Evolutionary conservation across 1,140 invertebrate species (phyloP), one percentile per base, ranked within the genome.

Genomic region (Neodiprion virginianus): DNA sequence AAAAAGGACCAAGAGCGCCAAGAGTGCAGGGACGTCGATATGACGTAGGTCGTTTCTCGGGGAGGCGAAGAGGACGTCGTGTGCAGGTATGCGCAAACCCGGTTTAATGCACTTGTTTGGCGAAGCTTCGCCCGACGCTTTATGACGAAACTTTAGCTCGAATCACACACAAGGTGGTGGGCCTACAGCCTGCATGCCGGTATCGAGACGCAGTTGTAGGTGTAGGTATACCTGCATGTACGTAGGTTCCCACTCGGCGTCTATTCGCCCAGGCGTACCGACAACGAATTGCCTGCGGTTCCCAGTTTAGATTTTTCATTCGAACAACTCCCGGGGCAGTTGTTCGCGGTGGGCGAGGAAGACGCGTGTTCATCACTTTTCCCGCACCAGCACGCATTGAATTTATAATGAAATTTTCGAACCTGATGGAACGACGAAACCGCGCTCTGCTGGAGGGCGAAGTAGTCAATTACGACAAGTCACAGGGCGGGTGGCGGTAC

Each of bases 381-480:
- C 53, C 11, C 53, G 8, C 53, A 61, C n/a, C 53, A 17, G 11
- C 53, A 61, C 11, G 53, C 53, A 61, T 61, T 61, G 53, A 61
- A 61, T 61, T 61, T 17, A 61, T 61, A 61, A 61, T 8, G 53
- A 61, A 61, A 61, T 61, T 61, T 17, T 12, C 53, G 8, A 61
- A 61, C 11, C n/a, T 61, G 28, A 14, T 61, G n/a, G 11, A 61
- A 12, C 53, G 53, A 17, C 53, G 53, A 61, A 61, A 61, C 53
- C 53, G 53, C 53, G 11, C 53, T 40, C 28, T 40, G 28, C 28
- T 5, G 28, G 5, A 12, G 53, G 53, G n/a, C 8, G 11, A 61
- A 61, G 53, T 61, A 61, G 53, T 61, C 53, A 14, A 61, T 61
- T 61, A 61, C 53, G 53, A 61, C 53, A 5, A 61, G 53, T 61